Evolutionary conservation across 1,140 invertebrate species (phyloP).

Genomic region (Trichogramma pretiosum): DNA sequence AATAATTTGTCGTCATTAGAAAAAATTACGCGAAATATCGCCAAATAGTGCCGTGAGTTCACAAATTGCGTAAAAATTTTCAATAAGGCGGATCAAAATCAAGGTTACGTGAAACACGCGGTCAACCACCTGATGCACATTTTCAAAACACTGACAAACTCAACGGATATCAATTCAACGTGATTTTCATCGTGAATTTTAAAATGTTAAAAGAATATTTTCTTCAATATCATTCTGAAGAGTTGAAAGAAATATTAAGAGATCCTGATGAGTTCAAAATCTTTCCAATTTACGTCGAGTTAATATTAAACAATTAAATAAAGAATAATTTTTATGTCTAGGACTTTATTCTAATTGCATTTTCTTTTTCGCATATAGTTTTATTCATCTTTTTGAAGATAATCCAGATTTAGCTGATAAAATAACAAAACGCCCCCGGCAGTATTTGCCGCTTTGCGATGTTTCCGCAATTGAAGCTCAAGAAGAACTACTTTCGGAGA

Average conservation of each 20-base stretch:
- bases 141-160: too few relatives aligned
- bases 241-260: conserved; percentile 42
- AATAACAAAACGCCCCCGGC: conserved; percentile 48
- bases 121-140: too few relatives aligned
- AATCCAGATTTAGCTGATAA: conserved; percentile 49
- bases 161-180: too few relatives aligned
- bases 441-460: conserved; percentile 54
- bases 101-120: too few relatives aligned
- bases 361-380: conserved; percentile 41
- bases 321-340: too few relatives aligned
- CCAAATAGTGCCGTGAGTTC: too few relatives aligned
- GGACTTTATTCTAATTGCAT: conserved; percentile 10
- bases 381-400: conserved; percentile 54
- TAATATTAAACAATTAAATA: conserved; percentile 19
- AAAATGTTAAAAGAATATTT: conserved; percentile 37
- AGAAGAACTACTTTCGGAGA: conserved; percentile 44
- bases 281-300: conserved; percentile 47
- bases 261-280: conserved; percentile 30
- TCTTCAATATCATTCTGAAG: conserved; percentile 31
- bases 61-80: too few relatives aligned
- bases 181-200: too few relatives aligned
- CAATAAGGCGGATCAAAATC: too few relatives aligned
- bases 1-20: too few relatives aligned
- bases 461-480: conserved; percentile 53
- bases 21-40: too few relatives aligned